Evolutionary conservation across 2,797 vertebrate genomes (phyloP), one percentile per base, ranked within the genome.

Genomic region (Cyclopterus lumpus): DNA sequence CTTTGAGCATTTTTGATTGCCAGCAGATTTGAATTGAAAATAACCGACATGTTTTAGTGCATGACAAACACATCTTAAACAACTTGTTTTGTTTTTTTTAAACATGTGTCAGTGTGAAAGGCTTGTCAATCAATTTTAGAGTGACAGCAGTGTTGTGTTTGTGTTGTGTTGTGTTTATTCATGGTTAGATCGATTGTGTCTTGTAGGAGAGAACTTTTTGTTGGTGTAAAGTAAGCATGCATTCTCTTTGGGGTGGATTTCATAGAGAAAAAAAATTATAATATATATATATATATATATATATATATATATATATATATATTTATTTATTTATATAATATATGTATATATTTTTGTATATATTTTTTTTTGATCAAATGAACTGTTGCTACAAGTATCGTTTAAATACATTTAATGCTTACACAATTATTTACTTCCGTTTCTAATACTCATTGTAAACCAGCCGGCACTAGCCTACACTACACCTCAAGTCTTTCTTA

Each of bases 131-230:
- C 20, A 61, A 0, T 59, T 18, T 67, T 4, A 62, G 5, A 77
- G 36, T 59, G 67, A 57, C 51, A 68, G 67, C 42, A 53, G 26
- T 40, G 32, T 24, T 59, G 26, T 12, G 65, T 63, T 58, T 42
- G 10, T 36, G 32, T 34, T 42, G 10, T 36, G 32, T 34, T 63
- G 42, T 51, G 46, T 40, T 51, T 46, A 18, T 38, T 68, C n/a
- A 54, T 20, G 54, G 54, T 61, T 62, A 38, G 15, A 58, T 26
- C 8, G 4, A 30, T 69, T 64, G 6, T 54, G 0, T 1, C 15
- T 22, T 8, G 34, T 24, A 57, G 24, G 3, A 48, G 10, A 72
- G n/a, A 3, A 14, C 0, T 14, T n/a, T 54, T 55, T 34, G 10
- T 42, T 12, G 16, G 53, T 60, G 3, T 2, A 42, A 54, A 55